Evolutionary conservation across 2,113 vertebrate species (phyloP).

Genomic region (Jaculus jaculus): DNA sequence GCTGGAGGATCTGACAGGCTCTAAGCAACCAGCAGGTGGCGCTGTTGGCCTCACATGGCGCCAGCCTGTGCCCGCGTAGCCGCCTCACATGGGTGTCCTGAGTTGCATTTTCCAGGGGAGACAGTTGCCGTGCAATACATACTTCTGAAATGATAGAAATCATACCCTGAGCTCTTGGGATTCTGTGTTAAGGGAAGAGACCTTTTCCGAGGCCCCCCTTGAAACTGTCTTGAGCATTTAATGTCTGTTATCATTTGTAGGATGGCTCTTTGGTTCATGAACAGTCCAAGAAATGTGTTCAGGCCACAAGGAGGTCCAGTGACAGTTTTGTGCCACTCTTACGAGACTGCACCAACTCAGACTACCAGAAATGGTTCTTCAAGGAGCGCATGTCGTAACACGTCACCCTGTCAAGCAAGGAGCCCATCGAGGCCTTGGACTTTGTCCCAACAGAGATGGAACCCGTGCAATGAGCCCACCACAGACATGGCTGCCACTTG

Average conservation of each 20-base stretch:
- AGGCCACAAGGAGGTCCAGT: slow-evolving; percentile 85
- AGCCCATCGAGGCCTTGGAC: background rate
- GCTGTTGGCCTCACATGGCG: rapidly evolving
- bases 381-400: slow-evolving; percentile 85
- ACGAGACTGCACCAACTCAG: slow-evolving; percentile 86
- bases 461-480: background rate
- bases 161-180: background rate
- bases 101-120: background rate
- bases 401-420: rapidly evolving
- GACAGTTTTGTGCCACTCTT: slow-evolving; percentile 88
- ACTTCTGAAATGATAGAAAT: background rate
- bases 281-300: slow-evolving; percentile 90
- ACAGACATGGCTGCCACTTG: slow-evolving; percentile 44
- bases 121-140: background rate
- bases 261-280: slow-evolving; percentile 90
- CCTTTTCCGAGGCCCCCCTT: background rate
- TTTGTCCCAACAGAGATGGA: slow-evolving; percentile 42
- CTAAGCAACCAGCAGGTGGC: slow-evolving; percentile 62
- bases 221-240: background rate
- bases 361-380: slow-evolving; percentile 95
- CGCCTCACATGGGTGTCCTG: rapidly evolving
- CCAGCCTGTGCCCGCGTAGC: rapidly evolving
- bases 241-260: slow-evolving; percentile 81
- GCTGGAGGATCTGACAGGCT: background rate
- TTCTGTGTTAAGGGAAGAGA: background rate